Percentiles rank a stretch among this genome's conserved stretches.
These are phyloP conservation scores for Cryptosula pallasiana DNA, from an alignment of 2,888 invertebrate species.

Conservation along the genomic window DNA sequence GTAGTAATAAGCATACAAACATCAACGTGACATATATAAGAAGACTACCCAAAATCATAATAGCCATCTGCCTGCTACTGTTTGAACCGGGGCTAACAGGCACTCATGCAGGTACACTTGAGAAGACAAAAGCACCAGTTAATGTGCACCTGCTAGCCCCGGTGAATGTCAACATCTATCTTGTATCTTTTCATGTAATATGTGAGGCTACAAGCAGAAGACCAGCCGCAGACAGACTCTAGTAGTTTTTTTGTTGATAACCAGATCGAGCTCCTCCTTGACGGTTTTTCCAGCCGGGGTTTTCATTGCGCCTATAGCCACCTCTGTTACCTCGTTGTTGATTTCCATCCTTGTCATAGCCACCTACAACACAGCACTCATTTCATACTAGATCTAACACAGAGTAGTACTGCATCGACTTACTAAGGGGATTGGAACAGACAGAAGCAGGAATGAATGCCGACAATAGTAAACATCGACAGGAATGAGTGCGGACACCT, in stretches of 20 bases:
- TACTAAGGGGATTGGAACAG: too few species aligned
- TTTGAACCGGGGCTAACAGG: background rate
- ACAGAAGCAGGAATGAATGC: too few species aligned
- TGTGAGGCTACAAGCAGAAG: background rate
- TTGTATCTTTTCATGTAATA: too few species aligned
- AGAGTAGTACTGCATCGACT: too few species aligned
- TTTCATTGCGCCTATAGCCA: conserved; percentile 2
- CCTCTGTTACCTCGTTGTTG: background rate
- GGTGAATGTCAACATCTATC: background rate
- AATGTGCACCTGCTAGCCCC: background rate
- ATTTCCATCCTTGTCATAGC: background rate
- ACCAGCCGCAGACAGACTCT: background rate
- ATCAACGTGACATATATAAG: too few species aligned
- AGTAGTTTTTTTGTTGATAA: conserved; percentile 24
- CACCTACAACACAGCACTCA: background rate
- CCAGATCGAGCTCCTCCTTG: background rate
- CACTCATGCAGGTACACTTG: background rate
- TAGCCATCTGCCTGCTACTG: background rate
- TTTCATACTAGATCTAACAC: too few species aligned
- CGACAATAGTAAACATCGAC: too few species aligned
- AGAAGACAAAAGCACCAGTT: background rate
- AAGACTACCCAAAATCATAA: too few species aligned
- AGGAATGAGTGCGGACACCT: too few species aligned
- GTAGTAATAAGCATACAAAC: too few species aligned
- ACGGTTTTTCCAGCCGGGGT: conserved; percentile 15